These are phyloP conservation scores for Scortum barcoo DNA, from an alignment of 2,113 vertebrate genomes.

Conservation along the genomic window DNA sequence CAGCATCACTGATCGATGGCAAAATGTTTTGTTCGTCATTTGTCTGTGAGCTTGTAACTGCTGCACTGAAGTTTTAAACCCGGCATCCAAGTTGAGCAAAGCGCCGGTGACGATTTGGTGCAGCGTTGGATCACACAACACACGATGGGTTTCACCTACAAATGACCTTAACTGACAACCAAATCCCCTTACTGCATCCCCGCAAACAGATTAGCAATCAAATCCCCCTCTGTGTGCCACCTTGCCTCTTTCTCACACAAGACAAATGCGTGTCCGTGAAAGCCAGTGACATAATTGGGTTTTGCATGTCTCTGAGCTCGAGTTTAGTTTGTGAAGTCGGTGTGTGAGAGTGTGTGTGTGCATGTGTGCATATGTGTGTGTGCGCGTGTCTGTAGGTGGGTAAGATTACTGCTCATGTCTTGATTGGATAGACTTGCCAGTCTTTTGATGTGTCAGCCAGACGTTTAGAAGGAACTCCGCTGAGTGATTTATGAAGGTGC, in stretches of 20 bases:
- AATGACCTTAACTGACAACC: constrained; percentile 36
- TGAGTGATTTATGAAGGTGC: constrained; percentile 58
- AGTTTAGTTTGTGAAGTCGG: constrained; percentile 26
- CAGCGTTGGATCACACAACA: background rate
- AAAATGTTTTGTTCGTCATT: background rate
- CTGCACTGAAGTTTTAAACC: constrained; percentile 3
- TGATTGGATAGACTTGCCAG: constrained; percentile 10
- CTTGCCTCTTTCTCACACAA: constrained; percentile 44
- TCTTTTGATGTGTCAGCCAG: constrained; percentile 55
- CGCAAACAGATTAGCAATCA: constrained; percentile 36
- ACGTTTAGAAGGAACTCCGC: constrained; percentile 46
- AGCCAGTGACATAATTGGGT: constrained; percentile 33
- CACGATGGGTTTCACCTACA: constrained; percentile 6
- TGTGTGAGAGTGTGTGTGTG: constrained; percentile 21
- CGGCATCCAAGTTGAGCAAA: constrained; percentile 1
- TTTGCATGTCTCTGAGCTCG: constrained; percentile 12
- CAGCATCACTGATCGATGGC: constrained; percentile 6
- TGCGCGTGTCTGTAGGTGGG: constrained; percentile 40
- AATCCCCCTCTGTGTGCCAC: constrained; percentile 40
- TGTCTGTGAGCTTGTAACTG: background rate
- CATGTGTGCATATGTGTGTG: constrained; percentile 7
- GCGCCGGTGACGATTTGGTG: background rate
- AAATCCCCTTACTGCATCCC: constrained; percentile 34
- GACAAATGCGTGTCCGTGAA: constrained; percentile 39
- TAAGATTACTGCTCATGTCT: constrained; percentile 15